phyloP scores from a whole-genome alignment of 2,113 vertebrate species.

The Platycercus adscitus region DNA sequence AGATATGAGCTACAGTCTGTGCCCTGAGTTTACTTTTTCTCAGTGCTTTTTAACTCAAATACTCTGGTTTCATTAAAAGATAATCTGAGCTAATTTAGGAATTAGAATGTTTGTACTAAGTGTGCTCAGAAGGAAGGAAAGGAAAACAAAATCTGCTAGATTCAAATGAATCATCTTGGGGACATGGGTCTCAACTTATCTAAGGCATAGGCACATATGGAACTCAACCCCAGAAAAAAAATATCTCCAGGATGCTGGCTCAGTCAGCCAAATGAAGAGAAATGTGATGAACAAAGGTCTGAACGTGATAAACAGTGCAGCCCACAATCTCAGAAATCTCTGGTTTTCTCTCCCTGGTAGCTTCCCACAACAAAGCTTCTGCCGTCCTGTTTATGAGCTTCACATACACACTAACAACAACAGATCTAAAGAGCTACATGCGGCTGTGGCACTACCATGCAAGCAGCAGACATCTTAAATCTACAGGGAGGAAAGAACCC shows the following conservation, averaged over 20 bases:
- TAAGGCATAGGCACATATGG: slow-evolving; percentile 60
- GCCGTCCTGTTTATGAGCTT: background rate
- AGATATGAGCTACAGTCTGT: background rate
- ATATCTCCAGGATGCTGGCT: background rate
- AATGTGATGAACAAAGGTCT: background rate
- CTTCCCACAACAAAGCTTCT: slow-evolving; percentile 10
- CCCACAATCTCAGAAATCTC: background rate
- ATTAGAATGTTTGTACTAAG: slow-evolving; percentile 61
- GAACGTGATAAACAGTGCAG: background rate
- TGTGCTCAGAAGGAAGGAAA: slow-evolving; percentile 46
- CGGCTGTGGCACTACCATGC: background rate
- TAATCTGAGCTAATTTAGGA: slow-evolving; percentile 62
- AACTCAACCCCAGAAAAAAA: slow-evolving; percentile 40
- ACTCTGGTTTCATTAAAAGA: slow-evolving; percentile 27
- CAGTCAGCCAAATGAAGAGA: slow-evolving; percentile 13
- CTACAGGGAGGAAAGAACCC: background rate
- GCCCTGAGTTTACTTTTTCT: slow-evolving; percentile 21
- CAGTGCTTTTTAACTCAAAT: background rate
- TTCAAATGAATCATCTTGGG: slow-evolving; percentile 42
- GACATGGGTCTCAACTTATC: slow-evolving; percentile 33
- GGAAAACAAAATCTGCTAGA: slow-evolving; percentile 61
- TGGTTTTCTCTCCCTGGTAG: background rate
- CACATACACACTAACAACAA: background rate
- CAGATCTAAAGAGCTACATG: background rate
- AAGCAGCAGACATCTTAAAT: slow-evolving; percentile 6